phyloP scores from a whole-genome alignment of 2,888 invertebrate genomes.

The Hedychridium roseum region DNA sequence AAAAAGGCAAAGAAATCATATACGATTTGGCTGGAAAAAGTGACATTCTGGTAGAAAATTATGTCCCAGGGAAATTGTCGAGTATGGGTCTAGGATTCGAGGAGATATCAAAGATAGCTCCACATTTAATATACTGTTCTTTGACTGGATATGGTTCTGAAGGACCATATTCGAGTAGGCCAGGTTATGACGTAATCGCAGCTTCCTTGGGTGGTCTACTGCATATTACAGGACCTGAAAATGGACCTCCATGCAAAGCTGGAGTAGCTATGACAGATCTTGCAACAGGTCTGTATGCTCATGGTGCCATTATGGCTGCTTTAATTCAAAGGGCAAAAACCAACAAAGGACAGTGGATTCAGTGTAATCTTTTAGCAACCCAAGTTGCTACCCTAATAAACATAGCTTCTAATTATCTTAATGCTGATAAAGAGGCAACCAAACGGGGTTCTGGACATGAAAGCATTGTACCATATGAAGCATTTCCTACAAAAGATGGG shows the following conservation, averaged over 20 bases:
- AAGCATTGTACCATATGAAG: constrained; percentile 94
- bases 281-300: constrained; percentile 92
- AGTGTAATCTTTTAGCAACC: constrained; percentile 92
- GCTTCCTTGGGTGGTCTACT: constrained; percentile 91
- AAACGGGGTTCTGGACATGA: constrained; percentile 94
- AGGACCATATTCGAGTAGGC: constrained; percentile 85
- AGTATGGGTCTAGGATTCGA: constrained; percentile 83
- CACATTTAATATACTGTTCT: constrained; percentile 89
- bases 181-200: constrained; percentile 97
- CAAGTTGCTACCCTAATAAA: constrained; percentile 91
- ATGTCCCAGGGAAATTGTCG: constrained; percentile 87
- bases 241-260: constrained; percentile 87
- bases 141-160: constrained; percentile 89
- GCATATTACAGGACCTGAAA: constrained; percentile 85
- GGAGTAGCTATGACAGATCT: constrained; percentile 94
- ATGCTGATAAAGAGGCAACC: constrained; percentile 79
- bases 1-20: constrained; percentile 74
- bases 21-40: constrained; percentile 77
- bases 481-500: constrained; percentile 84
- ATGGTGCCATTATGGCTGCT: constrained; percentile 94
- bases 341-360: constrained; percentile 89
- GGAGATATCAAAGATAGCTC: constrained; percentile 73
- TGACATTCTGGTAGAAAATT: constrained; percentile 94
- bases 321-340: constrained; percentile 79
- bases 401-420: constrained; percentile 88